Conservation (phyloP, 2,797 vertebrate genomes). For the Notolepis coatsorum region DNA sequence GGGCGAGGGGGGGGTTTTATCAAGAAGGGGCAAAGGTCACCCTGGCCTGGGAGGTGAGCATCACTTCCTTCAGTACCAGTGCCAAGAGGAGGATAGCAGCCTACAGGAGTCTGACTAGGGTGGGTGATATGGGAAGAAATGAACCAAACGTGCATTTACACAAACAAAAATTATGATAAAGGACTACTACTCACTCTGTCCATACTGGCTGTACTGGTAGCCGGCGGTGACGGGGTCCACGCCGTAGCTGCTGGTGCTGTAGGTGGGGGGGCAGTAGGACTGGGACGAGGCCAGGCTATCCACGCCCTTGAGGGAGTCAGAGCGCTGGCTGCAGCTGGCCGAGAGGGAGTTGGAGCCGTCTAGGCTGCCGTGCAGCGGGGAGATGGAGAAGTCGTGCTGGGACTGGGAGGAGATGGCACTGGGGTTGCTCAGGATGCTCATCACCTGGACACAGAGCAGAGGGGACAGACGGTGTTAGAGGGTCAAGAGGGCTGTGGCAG, state of each 20-base stretch:
- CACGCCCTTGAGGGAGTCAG: slow-evolving; percentile 94
- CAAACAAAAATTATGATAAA: slow-evolving; percentile 38
- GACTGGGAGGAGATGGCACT: slow-evolving; percentile 90
- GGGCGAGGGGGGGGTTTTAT: slow-evolving; percentile 85
- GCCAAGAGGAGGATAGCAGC: neutral
- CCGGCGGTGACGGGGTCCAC: slow-evolving; percentile 95
- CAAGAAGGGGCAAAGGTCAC: slow-evolving; percentile 87
- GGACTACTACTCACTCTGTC: slow-evolving; percentile 94
- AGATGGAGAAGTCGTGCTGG: slow-evolving; percentile 98
- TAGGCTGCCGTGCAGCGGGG: slow-evolving; percentile 93
- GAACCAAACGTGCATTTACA: neutral
- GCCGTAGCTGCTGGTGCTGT: slow-evolving; percentile 97
- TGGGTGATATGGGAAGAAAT: too few species aligned
- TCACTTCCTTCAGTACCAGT: slow-evolving; percentile 52
- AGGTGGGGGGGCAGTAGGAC: slow-evolving; percentile 97
- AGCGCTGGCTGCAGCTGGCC: slow-evolving; percentile 97
- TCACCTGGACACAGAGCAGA: slow-evolving; percentile 83
- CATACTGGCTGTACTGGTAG: slow-evolving; percentile 97
- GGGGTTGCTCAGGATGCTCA: slow-evolving; percentile 97
- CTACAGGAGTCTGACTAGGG: neutral
- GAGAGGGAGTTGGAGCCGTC: slow-evolving; percentile 94
- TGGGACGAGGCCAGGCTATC: slow-evolving; percentile 96
- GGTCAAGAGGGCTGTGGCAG: neutral
- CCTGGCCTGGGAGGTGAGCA: slow-evolving; percentile 62
- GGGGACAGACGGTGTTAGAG: slow-evolving; percentile 60